These are phyloP conservation scores for Danio rerio DNA, from an alignment of 2,113 vertebrate species.

Conservation along the genomic window DNA sequence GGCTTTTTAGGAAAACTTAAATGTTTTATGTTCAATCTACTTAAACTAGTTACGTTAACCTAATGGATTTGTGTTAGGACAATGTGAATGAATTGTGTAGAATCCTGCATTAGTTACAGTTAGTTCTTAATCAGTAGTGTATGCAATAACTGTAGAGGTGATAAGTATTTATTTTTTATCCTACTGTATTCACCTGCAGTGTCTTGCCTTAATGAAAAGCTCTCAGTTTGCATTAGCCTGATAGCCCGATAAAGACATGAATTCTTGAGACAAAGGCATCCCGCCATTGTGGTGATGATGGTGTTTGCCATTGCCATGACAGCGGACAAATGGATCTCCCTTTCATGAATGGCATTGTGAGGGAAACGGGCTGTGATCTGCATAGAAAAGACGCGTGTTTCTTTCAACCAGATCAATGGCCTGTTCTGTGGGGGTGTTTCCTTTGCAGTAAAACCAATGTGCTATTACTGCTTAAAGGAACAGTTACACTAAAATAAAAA, in stretches of 20 bases:
- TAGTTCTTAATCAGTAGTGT: too few species aligned
- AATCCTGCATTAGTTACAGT: too few species aligned
- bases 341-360: slow-evolving; percentile 37
- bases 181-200: too few species aligned
- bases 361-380: slow-evolving; percentile 59
- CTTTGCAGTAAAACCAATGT: background rate
- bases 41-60: too few species aligned
- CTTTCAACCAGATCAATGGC: slow-evolving; percentile 13
- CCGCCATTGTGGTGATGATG: slow-evolving; percentile 35
- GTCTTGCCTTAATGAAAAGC: background rate
- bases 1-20: too few species aligned
- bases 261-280: slow-evolving; percentile 23
- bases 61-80: too few species aligned
- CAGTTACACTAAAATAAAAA: slow-evolving; percentile 36
- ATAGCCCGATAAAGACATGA: slow-evolving; percentile 31
- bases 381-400: slow-evolving; percentile 64
- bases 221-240: slow-evolving; percentile 28
- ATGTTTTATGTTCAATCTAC: too few species aligned
- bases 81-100: too few species aligned
- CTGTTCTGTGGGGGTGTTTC: background rate
- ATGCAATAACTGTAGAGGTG: too few species aligned
- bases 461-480: slow-evolving; percentile 8
- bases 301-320: slow-evolving; percentile 41
- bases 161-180: too few species aligned
- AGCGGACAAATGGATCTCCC: slow-evolving; percentile 38